Evolutionary conservation across 1,140 invertebrate genomes (phyloP), one percentile per base, ranked within the genome.

Genomic region (Penaeus vannamei): DNA sequence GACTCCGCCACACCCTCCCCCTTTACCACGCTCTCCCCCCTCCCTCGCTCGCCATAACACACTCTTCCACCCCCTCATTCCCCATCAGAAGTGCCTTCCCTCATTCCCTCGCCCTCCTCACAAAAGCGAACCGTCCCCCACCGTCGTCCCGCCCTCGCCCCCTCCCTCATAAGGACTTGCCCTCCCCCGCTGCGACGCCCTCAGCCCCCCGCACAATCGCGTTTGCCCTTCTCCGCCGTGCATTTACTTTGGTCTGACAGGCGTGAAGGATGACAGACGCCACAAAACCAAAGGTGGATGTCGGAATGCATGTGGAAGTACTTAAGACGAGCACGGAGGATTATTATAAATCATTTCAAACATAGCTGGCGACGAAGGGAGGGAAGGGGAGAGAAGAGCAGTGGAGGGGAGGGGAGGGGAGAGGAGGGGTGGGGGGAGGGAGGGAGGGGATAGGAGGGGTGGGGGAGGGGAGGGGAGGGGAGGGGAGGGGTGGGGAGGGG

Each of bases 391-490:
- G 10, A 53, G 14, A 12, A 3, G 20, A 23, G 20, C 22, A 4
- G 36, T 2, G n/a, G 20, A n/a, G 23, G 23, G n/a, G 36, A 42
- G 17, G 53, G 12, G 0, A 2, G 22, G n/a, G 19, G 36, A 42
- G 32, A 79, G 32, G 19, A 83, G 59, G 64, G 8, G 62, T 0
- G 26, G 2, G 36, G 81, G 64, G 60, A 84, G 60, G 62, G 60
- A 64, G 60, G 62, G 26, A 84, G 82, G 64, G 1, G 8, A 1
- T 12, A 10, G 8, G 8, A 5, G 42, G 53, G 29, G 81, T 60
- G 81, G 61, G 53, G 61, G 81, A 61, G 53, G 61, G 10, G 42
- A 46, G 81, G 61, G 81, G 61, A 26, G 29, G 81, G 61, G 53
- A 60, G 81, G 26, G n/a, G 32, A n/a, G 32, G 46, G 61, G 81